phyloP scores from a whole-genome alignment of 2,113 vertebrate genomes.

The Cercocebus atys region DNA sequence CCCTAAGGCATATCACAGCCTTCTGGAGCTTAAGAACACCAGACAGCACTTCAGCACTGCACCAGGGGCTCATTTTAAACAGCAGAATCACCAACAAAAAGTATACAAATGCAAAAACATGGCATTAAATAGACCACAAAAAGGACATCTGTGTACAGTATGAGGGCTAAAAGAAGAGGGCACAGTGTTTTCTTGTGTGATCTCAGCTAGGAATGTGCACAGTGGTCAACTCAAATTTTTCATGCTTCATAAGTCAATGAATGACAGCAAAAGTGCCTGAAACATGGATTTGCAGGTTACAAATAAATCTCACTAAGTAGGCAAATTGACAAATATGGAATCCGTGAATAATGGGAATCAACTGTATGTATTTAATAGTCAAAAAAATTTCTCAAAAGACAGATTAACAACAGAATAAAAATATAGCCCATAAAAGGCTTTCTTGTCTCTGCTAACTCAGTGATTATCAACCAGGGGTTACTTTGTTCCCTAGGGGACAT shows the following conservation, averaged over 20 bases:
- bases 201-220: background rate
- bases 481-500: background rate
- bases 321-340: background rate
- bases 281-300: background rate
- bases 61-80: background rate
- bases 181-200: background rate
- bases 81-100: background rate
- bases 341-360: background rate
- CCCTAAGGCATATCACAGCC: background rate
- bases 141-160: background rate
- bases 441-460: background rate
- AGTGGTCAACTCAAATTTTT: background rate
- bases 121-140: background rate
- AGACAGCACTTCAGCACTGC: background rate
- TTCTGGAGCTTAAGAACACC: background rate
- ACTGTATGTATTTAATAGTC: background rate
- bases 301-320: background rate
- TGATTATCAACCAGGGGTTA: background rate
- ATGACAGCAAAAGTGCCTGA: background rate
- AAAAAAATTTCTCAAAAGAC: conserved; percentile 26
- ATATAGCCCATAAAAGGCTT: background rate
- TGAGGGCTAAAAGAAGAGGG: background rate
- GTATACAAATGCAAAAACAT: background rate
- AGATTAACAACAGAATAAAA: background rate
- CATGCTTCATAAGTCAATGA: background rate